phyloP scores from a whole-genome alignment of 1,140 invertebrate genomes.

The Aporrectodea caliginosa region DNA sequence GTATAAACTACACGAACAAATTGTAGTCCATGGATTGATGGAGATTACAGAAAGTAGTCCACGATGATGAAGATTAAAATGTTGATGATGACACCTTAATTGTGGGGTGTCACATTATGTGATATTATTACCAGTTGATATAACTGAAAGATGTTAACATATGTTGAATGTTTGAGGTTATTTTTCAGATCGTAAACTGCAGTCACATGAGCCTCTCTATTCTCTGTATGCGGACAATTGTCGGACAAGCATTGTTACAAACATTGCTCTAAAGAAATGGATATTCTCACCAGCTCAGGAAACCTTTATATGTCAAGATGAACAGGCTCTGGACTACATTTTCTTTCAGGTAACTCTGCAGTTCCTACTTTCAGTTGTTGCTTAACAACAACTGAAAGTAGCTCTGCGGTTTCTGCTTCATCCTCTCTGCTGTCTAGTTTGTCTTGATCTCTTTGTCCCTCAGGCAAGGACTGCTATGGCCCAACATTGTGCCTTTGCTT shows the following conservation, averaged over 20 bases:
- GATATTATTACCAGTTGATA: background rate
- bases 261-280: slow-evolving; percentile 90
- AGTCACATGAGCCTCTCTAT: background rate
- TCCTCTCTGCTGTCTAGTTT: no score
- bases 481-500: no score
- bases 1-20: no score
- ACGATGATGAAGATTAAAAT: background rate
- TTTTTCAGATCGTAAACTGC: background rate
- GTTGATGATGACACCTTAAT: background rate
- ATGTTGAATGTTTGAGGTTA: background rate
- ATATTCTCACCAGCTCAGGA: slow-evolving; percentile 78
- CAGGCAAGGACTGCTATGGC: no score
- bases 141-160: background rate
- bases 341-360: slow-evolving; percentile 75
- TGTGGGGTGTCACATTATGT: background rate
- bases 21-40: background rate
- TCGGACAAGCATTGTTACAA: slow-evolving; percentile 57
- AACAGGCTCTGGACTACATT: slow-evolving; percentile 68
- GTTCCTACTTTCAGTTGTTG: no score
- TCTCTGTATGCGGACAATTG: background rate
- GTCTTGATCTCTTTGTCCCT: no score
- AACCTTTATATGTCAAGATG: slow-evolving; percentile 63
- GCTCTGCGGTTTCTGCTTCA: no score
- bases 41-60: background rate
- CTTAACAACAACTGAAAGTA: no score